Base-by-base conservation (phyloP, 1,140 invertebrate species). In the Drosophila littoralis region DNA sequence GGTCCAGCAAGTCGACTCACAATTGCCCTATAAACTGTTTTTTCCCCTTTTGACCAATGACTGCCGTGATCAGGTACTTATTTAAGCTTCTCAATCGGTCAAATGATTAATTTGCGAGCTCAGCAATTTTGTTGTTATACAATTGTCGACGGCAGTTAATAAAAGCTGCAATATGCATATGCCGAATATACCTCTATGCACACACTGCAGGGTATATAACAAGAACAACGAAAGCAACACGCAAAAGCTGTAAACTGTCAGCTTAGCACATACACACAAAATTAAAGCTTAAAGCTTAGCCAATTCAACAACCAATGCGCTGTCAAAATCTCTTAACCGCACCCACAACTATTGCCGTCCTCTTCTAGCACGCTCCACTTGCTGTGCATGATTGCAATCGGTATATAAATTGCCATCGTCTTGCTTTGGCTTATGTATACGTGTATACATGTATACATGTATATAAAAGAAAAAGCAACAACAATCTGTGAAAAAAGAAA, bases 241-340 rank as follows among this genome's bases (percentile, higher is more conserved):
- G 17, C 36, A 32, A 28, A 28, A 17, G 15, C 40, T 68, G 48
- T 33, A 15, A 40, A 22, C 52, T 42, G 38, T 12, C 3, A 13
- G 17, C 17, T n/a, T 7, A 33, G 55, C 22, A 50, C 48, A 40
- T 59, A 12, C 48, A 60, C 46, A 38, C 7, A 35, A 7, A 7
- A 0, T 1, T 4, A 35, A 54, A 22, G 42, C 32, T 32, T 6
- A 50, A 81, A 81, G 67, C 52, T 73, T 42, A 81, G 74, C 74
- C 22, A 46, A 33, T 58, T n/a, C 68, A 32, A 38, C 38, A 81
- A 81, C 79, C 79, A 13, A 46, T 40, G 33, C n/a, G 33, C 6
- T 40, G 46, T 12, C 10, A 8, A 13, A 57, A 50, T 35, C n/a
- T 48, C 17, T 12, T 33, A 45, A 42, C 46, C 64, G 36, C 48